Percentiles rank a stretch among this genome's conserved stretches.
Conservation (phyloP, 2,888 invertebrate genomes). For the Bombyx huttoni region DNA sequence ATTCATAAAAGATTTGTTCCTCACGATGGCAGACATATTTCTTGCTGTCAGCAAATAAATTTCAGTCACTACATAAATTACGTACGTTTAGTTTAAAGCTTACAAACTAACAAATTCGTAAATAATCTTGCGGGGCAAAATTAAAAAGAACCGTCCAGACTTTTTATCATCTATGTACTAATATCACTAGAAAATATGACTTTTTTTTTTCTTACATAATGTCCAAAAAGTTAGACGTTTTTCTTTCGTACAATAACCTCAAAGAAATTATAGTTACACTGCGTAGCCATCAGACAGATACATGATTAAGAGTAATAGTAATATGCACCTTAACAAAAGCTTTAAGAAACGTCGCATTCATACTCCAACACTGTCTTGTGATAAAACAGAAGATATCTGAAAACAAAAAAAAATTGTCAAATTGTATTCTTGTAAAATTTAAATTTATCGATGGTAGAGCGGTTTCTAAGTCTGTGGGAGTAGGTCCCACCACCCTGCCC, state of each 20-base stretch:
- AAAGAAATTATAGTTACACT: background rate
- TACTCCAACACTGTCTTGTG: slow-evolving; percentile 96
- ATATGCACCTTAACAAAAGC: slow-evolving; percentile 7
- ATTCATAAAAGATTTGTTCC: background rate
- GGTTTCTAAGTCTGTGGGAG: too few species aligned
- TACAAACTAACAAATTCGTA: slow-evolving; percentile 55
- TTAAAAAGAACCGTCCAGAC: slow-evolving; percentile 26
- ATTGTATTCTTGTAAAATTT: too few species aligned
- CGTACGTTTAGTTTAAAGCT: slow-evolving; percentile 39
- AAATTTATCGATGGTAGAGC: too few species aligned
- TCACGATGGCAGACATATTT: background rate
- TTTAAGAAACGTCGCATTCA: slow-evolving; percentile 53
- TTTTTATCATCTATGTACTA: slow-evolving; percentile 47
- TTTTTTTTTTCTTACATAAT: slow-evolving; percentile 20
- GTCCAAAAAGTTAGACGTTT: slow-evolving; percentile 12
- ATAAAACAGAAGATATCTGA: slow-evolving; percentile 94
- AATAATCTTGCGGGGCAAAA: slow-evolving; percentile 37
- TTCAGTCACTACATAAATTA: background rate
- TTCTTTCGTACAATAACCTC: slow-evolving; percentile 10
- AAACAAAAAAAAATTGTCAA: slow-evolving; percentile 32
- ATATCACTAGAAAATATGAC: slow-evolving; percentile 58
- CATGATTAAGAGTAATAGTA: slow-evolving; percentile 8
- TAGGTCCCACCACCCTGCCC: too few species aligned
- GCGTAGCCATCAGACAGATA: slow-evolving; percentile 7
- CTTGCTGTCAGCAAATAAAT: background rate